Conservation (phyloP, 1,140 invertebrate genomes). For the Tetramorium parvispinum region DNA sequence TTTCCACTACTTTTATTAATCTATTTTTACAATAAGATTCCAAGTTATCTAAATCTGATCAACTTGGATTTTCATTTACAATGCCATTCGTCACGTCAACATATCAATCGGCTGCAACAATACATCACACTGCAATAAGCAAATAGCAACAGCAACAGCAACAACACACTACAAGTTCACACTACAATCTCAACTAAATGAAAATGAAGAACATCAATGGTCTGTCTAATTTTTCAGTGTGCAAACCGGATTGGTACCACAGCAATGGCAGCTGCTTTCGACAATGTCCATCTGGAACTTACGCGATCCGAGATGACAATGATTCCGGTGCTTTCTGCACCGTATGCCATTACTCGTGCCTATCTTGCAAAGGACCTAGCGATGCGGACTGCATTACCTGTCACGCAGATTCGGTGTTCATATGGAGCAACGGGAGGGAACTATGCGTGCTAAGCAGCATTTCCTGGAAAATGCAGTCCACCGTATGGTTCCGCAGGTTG, state of each 20-base stretch:
- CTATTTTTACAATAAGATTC: background rate
- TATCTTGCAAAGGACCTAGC: conserved; percentile 72
- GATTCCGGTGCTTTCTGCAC: conserved; percentile 57
- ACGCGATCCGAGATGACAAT: conserved; percentile 31
- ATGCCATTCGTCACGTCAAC: conserved; percentile 4
- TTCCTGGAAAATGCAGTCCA: conserved; percentile 72
- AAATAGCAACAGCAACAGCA: conserved; percentile 3
- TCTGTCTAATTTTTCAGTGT: conserved; percentile 75
- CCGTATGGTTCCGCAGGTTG: conserved; percentile 75
- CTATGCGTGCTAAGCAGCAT: conserved; percentile 71
- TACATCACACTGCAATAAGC: background rate
- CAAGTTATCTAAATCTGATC: background rate
- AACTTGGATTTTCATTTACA: background rate
- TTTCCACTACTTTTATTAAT: background rate
- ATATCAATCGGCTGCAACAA: background rate
- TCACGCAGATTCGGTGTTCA: conserved; percentile 69
- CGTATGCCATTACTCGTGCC: conserved; percentile 76
- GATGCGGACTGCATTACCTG: conserved; percentile 75
- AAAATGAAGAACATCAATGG: conserved; percentile 45
- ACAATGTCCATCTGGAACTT: conserved; percentile 66
- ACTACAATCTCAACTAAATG: background rate
- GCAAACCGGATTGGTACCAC: conserved; percentile 62
- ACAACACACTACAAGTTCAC: background rate
- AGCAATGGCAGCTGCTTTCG: conserved; percentile 52
- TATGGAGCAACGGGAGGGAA: conserved; percentile 36